Percentiles rank a stretch among this genome's conserved stretches.
Evolutionary conservation across 2,797 vertebrate genomes (phyloP).

Genomic region (Myotis planiceps): DNA sequence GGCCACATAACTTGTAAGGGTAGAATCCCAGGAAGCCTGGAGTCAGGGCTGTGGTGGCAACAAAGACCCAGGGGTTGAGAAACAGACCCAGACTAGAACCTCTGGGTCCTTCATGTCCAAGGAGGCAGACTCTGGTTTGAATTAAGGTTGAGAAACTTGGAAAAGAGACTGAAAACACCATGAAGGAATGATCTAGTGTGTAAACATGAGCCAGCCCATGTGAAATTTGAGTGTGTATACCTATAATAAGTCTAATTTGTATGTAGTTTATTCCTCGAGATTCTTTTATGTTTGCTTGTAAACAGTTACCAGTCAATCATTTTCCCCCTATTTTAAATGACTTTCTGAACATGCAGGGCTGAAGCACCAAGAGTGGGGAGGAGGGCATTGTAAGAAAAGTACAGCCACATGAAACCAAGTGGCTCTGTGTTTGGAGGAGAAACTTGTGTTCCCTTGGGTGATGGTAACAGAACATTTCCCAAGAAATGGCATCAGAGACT

Average conservation of each 20-base stretch:
- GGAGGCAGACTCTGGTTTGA: not conserved
- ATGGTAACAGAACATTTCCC: not conserved
- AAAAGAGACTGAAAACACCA: not conserved
- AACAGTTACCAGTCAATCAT: not conserved
- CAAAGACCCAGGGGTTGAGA: not conserved
- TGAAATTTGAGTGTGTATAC: not conserved
- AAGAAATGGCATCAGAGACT: not conserved
- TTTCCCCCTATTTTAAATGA: not conserved
- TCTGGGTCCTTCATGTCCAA: not conserved
- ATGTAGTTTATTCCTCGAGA: not conserved
- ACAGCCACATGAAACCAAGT: not conserved
- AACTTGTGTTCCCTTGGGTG: not conserved
- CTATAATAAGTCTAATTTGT: not conserved
- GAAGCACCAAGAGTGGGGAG: not conserved
- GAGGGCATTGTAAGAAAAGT: not conserved
- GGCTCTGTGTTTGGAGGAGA: not conserved
- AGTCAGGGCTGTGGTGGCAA: not conserved
- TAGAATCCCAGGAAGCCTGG: not conserved
- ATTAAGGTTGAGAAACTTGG: not conserved
- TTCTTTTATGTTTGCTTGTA: conserved; percentile 28
- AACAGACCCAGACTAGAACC: not conserved
- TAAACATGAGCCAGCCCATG: not conserved
- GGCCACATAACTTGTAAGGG: not conserved
- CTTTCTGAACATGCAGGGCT: not conserved
- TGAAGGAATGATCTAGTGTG: not conserved